A percentile compares a stretch with the other conserved stretches of the same genome.
Evolutionary conservation across 2,888 invertebrate genomes (phyloP).

Genomic region (Latrodectus hesperus): DNA sequence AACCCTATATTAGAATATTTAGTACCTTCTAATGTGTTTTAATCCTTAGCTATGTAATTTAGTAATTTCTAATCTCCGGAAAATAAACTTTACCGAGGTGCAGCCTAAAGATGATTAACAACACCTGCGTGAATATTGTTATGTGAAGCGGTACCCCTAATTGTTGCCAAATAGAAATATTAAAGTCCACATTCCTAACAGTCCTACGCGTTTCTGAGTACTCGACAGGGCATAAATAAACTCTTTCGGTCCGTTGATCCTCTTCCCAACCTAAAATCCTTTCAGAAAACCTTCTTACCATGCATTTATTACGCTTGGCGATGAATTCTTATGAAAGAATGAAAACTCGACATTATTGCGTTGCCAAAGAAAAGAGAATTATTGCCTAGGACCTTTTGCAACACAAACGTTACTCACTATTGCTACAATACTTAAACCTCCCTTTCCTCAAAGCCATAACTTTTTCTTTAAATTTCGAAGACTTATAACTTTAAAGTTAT

Average conservation of each 20-base stretch:
- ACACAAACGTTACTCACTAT: no score
- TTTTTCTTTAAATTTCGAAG: no score
- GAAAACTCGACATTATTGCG: neutral
- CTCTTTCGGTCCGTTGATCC: neutral
- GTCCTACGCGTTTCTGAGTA: neutral
- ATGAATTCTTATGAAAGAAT: slow-evolving; percentile 18
- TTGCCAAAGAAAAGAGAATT: neutral
- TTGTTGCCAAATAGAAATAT: slow-evolving; percentile 55
- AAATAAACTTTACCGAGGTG: no score
- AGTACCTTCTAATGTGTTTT: no score
- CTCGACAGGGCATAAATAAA: slow-evolving; percentile 27
- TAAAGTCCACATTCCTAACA: slow-evolving; percentile 38
- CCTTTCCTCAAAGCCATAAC: no score
- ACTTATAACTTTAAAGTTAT: no score
- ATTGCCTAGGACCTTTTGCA: neutral
- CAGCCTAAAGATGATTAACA: slow-evolving; percentile 12
- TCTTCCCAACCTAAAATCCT: neutral
- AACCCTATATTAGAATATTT: no score
- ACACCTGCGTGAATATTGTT: slow-evolving; percentile 29
- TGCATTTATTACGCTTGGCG: slow-evolving; percentile 6
- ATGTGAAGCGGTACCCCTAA: slow-evolving; percentile 11
- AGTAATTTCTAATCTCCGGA: no score
- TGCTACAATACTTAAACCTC: no score
- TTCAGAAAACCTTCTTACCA: slow-evolving; percentile 7
- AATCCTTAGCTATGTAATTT: no score